phyloP scores from a whole-genome alignment of 2,888 invertebrate species.

The Stenchaetothrips biformis region DNA sequence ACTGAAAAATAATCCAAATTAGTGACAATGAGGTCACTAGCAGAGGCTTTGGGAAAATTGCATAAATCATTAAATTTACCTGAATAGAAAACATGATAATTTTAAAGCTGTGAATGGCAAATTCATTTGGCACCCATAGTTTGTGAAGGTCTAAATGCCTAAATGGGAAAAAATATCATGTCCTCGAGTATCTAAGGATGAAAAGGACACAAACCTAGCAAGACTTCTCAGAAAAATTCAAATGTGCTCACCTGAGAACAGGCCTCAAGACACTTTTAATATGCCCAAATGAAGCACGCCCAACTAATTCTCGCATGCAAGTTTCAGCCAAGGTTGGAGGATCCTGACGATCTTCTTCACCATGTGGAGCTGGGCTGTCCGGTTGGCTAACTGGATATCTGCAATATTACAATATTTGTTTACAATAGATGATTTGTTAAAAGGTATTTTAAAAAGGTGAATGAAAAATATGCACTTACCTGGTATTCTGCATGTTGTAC shows the following conservation, averaged over 20 bases:
- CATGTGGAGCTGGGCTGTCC: conserved; percentile 43
- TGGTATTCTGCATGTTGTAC: conserved; percentile 85
- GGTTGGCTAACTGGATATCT: conserved; percentile 46
- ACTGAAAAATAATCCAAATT: conserved; percentile 52
- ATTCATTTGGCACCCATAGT: conserved; percentile 93
- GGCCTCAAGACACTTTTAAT: conserved; percentile 82
- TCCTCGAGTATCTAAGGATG: conserved; percentile 26
- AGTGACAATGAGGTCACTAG: not conserved
- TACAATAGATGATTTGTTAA: conserved; percentile 19
- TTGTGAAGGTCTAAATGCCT: conserved; percentile 95
- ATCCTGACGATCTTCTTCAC: conserved; percentile 33
- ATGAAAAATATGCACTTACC: conserved; percentile 50
- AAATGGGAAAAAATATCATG: conserved; percentile 36
- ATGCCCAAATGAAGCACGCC: conserved; percentile 91
- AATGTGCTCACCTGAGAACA: conserved; percentile 64
- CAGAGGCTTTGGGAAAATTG: conserved; percentile 17
- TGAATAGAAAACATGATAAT: conserved; percentile 95
- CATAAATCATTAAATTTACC: conserved; percentile 29
- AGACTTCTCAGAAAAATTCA: not conserved
- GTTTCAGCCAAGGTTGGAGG: conserved; percentile 87
- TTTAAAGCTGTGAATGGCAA: conserved; percentile 92
- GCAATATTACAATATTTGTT: conserved; percentile 28
- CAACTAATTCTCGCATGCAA: conserved; percentile 90
- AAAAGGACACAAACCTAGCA: not conserved
- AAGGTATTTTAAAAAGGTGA: not conserved